Base-by-base conservation (phyloP, 2,113 vertebrate species). In the Gallinago undulata region DNA sequence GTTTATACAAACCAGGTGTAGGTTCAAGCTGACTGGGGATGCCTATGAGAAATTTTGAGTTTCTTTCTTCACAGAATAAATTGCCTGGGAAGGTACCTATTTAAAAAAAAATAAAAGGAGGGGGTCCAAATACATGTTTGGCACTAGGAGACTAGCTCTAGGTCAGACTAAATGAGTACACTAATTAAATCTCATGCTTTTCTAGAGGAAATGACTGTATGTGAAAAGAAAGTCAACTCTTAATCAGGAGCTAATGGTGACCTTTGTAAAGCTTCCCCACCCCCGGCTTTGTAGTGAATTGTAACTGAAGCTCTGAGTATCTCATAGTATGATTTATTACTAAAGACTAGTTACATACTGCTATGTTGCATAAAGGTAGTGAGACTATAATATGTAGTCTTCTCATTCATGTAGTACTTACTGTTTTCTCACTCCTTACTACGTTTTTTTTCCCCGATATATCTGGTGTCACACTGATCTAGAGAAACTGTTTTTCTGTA, bases 371-470 rank as follows among this genome's bases (percentile, higher is more conserved):
- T 31, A 27, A 81, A 13, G 21, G 16, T 16, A 17, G 48, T 16
- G 30, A 72, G 39, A 51, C 47, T 63, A 28, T 51, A 47, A 22
- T 4, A 4, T 16, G 7, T 28, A 10, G 19, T 59, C 9, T 24
- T 70, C 19, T 77, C 37, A 33, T 3, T 80, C 37, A 5, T 5
- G 3, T 68, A 47, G 11, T 8, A 6, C 13, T 75, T 22, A 3
- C 9, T 53, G 11, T 59, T 16, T 67, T 91, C 41, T 55, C 59
- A 15, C 11, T 76, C 64, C n/a, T 47, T 19, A 10, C 28, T 57
- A 0, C 0, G 0, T 9, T 28, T 23, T 24, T 56, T 84, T 59
- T 23, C 3, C 3, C 19, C 43, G 25, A 3, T 70, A 0, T 21
- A 33, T 59, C 19, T 84, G 45, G 21, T 63, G 5, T 43, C 47